Evolutionary conservation across 2,888 invertebrate species (phyloP).

Genomic region (Drosophila tanythrix): DNA sequence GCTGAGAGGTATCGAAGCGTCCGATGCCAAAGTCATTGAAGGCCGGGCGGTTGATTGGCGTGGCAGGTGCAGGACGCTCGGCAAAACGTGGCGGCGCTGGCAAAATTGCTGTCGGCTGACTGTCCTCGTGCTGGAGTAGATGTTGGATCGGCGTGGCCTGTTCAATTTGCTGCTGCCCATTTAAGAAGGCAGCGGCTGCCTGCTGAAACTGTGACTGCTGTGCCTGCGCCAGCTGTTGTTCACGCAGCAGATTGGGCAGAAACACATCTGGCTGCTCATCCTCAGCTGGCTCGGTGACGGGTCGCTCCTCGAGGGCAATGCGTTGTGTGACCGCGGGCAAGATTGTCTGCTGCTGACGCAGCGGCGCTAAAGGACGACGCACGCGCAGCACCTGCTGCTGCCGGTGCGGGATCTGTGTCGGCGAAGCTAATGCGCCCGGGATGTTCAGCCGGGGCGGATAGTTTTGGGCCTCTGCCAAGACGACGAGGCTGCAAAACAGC

Average conservation of each 20-base stretch:
- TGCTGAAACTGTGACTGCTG: constrained; percentile 84
- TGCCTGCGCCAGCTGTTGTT: constrained; percentile 82
- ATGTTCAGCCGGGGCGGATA: constrained; percentile 88
- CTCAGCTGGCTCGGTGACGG: constrained; percentile 89
- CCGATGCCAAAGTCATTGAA: constrained; percentile 82
- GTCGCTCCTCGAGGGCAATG: constrained; percentile 85
- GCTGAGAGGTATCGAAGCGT: constrained; percentile 70
- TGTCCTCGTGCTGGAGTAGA: constrained; percentile 69
- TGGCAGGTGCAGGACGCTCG: constrained; percentile 73
- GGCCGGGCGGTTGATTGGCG: constrained; percentile 66
- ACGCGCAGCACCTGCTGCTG: constrained; percentile 81
- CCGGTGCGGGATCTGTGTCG: constrained; percentile 80
- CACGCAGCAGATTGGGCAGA: constrained; percentile 85
- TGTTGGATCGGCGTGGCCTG: constrained; percentile 84
- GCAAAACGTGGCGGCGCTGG: constrained; percentile 81
- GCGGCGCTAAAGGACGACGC: constrained; percentile 84
- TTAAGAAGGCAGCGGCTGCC: constrained; percentile 79
- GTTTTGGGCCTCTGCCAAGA: constrained; percentile 85
- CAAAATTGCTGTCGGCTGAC: constrained; percentile 65
- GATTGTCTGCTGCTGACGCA: constrained; percentile 84
- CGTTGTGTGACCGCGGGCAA: constrained; percentile 85
- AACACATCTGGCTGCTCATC: constrained; percentile 87
- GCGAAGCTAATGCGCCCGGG: constrained; percentile 87
- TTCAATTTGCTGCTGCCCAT: constrained; percentile 81
- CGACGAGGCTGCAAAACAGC: constrained; percentile 65